Base-by-base conservation (phyloP, 2,113 vertebrate genomes). In the Gambusia affinis region DNA sequence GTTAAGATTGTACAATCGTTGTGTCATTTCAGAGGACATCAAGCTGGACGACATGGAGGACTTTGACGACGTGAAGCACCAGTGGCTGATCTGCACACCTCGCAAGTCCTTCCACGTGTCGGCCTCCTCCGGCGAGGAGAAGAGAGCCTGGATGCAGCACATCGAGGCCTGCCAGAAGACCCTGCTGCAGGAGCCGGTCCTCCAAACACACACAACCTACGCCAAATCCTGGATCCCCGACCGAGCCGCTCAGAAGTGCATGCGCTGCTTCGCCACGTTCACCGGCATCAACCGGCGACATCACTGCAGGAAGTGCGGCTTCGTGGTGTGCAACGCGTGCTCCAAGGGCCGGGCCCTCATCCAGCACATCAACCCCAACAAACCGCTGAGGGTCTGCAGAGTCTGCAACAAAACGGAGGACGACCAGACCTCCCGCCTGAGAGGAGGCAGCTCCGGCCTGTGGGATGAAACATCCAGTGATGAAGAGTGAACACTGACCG, bases 231-330 rank as follows among this genome's bases (percentile, higher is more conserved):
- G 97, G 97, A 95, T 98, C 78, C 97, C 97, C 0, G 96, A 98
- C 90, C 88, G 78, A 22, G 96, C 95, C 0, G 95, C 97, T 0
- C 93, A 95, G 76, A 96, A 96, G 81, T 98, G 97, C 91, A 97
- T 98, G 96, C 96, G 97, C 84, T 98, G 97, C 93, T 92, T 93
- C 0, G 88, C 85, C 1, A 95, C 93, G 62, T 98, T 98, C 91
- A 94, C 86, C 0, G n/a, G 92, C 0, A 91, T 95, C 69, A 95
- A 93, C 0, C 95, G 96, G 0, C 91, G 95, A 51, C 97, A 98
- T 90, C 97, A 98, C 92, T 98, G 97, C 91, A 93, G 97, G 22
- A 92, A 94, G 65, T 98, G 97, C 0, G 97, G 97, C 86, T 97
- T 97, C 1, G 86, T 98, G 0, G 96, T 98, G 24, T 98, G 97